These are phyloP conservation scores for Latrodectus hesperus DNA, from an alignment of 2,888 invertebrate genomes.

Conservation along the genomic window DNA sequence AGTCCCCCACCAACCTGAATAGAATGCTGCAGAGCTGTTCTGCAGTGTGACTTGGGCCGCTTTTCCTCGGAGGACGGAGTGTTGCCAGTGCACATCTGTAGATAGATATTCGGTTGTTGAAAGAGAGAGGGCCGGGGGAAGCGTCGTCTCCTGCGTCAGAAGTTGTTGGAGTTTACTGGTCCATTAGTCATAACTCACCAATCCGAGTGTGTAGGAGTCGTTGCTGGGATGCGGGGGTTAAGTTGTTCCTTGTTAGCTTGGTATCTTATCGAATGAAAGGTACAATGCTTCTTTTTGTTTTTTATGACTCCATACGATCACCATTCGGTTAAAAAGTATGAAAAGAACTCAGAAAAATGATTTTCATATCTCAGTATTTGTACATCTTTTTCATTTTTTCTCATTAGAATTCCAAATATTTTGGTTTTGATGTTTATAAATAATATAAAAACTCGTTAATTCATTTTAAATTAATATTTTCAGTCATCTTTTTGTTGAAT, in stretches of 20 bases:
- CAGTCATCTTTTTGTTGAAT: too few relatives aligned
- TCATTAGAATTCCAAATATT: too few relatives aligned
- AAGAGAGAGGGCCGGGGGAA: not conserved
- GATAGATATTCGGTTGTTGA: slow-evolving; percentile 33
- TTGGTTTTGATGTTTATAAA: too few relatives aligned
- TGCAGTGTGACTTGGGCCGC: not conserved
- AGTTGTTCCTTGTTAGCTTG: slow-evolving; percentile 42
- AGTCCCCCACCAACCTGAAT: too few relatives aligned
- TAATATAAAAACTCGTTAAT: too few relatives aligned
- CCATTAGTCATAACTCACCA: slow-evolving; percentile 61
- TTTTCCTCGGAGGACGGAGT: slow-evolving; percentile 6
- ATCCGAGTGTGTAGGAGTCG: slow-evolving; percentile 19
- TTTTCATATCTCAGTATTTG: too few relatives aligned
- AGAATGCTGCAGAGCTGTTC: too few relatives aligned
- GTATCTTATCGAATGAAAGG: slow-evolving; percentile 45
- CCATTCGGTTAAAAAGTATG: too few relatives aligned
- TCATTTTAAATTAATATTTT: too few relatives aligned
- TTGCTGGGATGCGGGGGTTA: slow-evolving; percentile 42
- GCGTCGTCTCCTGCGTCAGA: slow-evolving; percentile 29
- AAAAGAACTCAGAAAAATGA: too few relatives aligned
- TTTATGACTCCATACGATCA: too few relatives aligned
- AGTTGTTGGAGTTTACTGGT: slow-evolving; percentile 33
- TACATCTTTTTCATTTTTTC: too few relatives aligned
- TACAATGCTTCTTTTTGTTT: not conserved
- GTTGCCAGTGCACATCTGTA: slow-evolving; percentile 12